phyloP scores from a whole-genome alignment of 2,113 vertebrate species.

The Lethenteron camtschaticum region DNA sequence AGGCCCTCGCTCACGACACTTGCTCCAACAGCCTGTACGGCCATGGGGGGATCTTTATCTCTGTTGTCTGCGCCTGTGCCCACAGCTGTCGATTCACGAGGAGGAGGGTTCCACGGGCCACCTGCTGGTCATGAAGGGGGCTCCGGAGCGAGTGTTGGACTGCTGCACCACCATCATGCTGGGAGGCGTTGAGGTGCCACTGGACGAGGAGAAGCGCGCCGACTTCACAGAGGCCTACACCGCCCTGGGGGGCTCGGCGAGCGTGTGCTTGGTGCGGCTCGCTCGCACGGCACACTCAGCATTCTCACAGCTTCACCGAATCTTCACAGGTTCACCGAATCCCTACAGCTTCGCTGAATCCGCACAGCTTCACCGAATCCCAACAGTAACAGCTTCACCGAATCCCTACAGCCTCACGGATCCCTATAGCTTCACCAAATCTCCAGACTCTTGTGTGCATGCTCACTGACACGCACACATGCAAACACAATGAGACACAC shows the following conservation, averaged over 20 bases:
- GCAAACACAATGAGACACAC: too few species aligned
- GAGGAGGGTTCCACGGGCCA: slow-evolving; percentile 21
- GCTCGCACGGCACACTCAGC: too few species aligned
- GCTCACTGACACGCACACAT: too few species aligned
- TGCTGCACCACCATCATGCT: slow-evolving; percentile 38
- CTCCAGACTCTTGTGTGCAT: too few species aligned
- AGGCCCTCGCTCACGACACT: background rate
- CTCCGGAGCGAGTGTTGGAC: slow-evolving; percentile 32
- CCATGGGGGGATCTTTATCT: background rate
- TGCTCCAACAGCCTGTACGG: background rate
- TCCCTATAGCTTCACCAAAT: too few species aligned
- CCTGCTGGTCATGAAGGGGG: slow-evolving; percentile 44
- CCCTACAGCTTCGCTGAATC: too few species aligned
- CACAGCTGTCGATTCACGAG: slow-evolving; percentile 35
- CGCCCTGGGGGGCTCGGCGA: slow-evolving; percentile 40
- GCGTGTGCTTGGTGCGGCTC: slow-evolving; percentile 36
- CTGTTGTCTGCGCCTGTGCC: background rate
- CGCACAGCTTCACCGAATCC: too few species aligned
- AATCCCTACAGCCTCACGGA: too few species aligned
- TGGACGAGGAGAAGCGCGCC: slow-evolving; percentile 20
- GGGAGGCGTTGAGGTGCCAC: slow-evolving; percentile 26
- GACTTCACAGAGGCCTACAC: slow-evolving; percentile 37
- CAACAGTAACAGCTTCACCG: too few species aligned
- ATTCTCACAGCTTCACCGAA: too few species aligned
- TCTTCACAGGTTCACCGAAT: too few species aligned